These are phyloP conservation scores for Caradrina kadenii DNA, from an alignment of 2,888 invertebrate species.

Conservation along the genomic window DNA sequence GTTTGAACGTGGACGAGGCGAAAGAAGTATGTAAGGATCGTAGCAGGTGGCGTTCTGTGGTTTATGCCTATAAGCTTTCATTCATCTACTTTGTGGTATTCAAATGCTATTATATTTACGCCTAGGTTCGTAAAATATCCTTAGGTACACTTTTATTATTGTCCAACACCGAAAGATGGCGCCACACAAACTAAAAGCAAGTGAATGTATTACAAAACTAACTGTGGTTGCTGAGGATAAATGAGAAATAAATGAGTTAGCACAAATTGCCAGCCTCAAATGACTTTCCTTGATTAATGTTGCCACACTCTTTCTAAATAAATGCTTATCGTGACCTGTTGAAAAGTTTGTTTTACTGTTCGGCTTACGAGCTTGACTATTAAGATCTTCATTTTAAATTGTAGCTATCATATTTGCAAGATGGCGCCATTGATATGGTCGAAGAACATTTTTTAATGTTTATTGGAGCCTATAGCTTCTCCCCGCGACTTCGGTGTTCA, in stretches of 20 bases:
- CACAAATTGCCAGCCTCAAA: slow-evolving; percentile 60
- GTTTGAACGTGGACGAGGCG: too few species aligned
- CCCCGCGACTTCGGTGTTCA: too few species aligned
- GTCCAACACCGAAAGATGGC: slow-evolving; percentile 20
- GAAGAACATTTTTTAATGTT: too few species aligned
- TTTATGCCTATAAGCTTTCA: too few species aligned
- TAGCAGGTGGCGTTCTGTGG: too few species aligned
- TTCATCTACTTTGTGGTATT: too few species aligned
- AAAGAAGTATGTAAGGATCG: too few species aligned
- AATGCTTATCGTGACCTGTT: slow-evolving; percentile 51
- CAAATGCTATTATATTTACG: too few species aligned
- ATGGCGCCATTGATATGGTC: too few species aligned
- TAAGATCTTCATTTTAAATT: not conserved
- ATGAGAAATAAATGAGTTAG: slow-evolving; percentile 68
- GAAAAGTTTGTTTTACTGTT: slow-evolving; percentile 30
- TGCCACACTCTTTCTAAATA: slow-evolving; percentile 60
- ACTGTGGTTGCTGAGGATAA: slow-evolving; percentile 60
- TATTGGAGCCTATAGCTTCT: too few species aligned
- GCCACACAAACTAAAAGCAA: slow-evolving; percentile 16
- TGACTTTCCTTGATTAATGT: slow-evolving; percentile 66
- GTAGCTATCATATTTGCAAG: not conserved
- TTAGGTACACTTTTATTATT: too few species aligned
- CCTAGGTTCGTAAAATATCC: too few species aligned
- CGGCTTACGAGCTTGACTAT: not conserved
- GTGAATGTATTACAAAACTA: slow-evolving; percentile 53